These are phyloP conservation scores for Lates japonicus DNA, from an alignment of 2,797 vertebrate genomes.

Conservation along the genomic window DNA sequence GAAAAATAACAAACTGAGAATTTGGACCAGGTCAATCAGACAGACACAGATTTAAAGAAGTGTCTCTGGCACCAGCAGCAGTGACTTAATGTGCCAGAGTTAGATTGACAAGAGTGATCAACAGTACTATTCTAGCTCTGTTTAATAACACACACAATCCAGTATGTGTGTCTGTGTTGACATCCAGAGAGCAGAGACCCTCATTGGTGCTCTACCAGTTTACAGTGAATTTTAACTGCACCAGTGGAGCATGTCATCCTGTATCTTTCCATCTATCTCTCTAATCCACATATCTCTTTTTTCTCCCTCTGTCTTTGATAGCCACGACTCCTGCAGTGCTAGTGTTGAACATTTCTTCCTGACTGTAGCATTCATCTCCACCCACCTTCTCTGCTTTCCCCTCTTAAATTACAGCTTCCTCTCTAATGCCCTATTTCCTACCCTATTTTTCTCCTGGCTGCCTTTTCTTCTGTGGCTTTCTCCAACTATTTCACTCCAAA, in stretches of 20 bases:
- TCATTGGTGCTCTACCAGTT: constrained; percentile 40
- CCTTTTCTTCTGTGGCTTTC: background rate
- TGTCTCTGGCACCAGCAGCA: constrained; percentile 12
- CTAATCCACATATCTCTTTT: background rate
- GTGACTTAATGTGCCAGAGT: constrained; percentile 33
- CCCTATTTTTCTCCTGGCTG: background rate
- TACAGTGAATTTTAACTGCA: constrained; percentile 48
- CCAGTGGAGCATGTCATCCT: constrained; percentile 18
- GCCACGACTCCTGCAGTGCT: no score
- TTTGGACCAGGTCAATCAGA: constrained; percentile 31
- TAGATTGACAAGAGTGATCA: constrained; percentile 20
- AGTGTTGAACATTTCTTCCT: background rate
- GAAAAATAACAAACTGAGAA: background rate
- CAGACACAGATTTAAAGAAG: background rate
- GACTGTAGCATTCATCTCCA: background rate
- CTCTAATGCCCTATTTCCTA: background rate
- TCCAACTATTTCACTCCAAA: background rate
- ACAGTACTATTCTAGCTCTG: constrained; percentile 38
- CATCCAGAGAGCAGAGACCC: constrained; percentile 32
- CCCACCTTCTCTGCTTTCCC: background rate
- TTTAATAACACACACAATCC: constrained; percentile 43
- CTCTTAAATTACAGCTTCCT: background rate
- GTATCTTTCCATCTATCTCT: constrained; percentile 2
- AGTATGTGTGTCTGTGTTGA: constrained; percentile 13
- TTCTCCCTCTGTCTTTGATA: no score